Base-by-base conservation (phyloP, 2,888 invertebrate species). In the Hyposoter didymator region DNA sequence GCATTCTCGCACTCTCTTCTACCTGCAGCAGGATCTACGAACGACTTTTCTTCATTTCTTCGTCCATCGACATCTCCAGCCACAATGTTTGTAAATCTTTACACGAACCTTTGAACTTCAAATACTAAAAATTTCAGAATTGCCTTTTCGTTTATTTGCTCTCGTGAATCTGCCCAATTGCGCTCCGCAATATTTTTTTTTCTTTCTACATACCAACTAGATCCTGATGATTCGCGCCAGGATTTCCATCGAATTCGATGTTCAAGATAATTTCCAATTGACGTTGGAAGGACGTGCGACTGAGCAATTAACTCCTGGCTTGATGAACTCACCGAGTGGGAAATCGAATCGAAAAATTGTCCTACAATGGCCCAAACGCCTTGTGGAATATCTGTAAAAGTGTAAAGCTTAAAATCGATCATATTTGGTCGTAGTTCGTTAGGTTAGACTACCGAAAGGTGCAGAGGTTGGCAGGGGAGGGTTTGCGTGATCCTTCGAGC, bases 401-500 rank as follows among this genome's bases (percentile, higher is more conserved):
- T 7, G 39, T 49, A 49, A 35, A 72, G 43, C 32, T 59, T 80
- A 59, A 47, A 67, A 75, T 76, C 72, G 72, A 84, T 81, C 70
- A 73, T 64, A 49, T 32, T 75, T 43, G 80, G 55, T 28, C 17
- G 35, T 28, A 62, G 47, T 28, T 22, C n/a, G 69, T 78, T 85
- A 89, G 88, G 89, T 87, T 87, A 86, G 87, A 88, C 87, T 88
- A 89, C 84, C 84, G 84, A 74, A 49, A 69, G 39, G 55, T 66
- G 78, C 35, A 52, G 28, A 47, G 39, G 10, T 45, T 45, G 82
- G 74, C 39, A 49, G 45, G 49, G 72, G 43, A 43, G 59, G 39
- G 85, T 85, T 90, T 87, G 90, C 90, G 90, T 90, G 90, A 82
- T 88, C 70, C 84, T 86, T 74, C 67, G 83, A 67, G 87, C 87